Evolutionary conservation across 1,140 invertebrate genomes (phyloP).

Genomic region (Neelides sp.): DNA sequence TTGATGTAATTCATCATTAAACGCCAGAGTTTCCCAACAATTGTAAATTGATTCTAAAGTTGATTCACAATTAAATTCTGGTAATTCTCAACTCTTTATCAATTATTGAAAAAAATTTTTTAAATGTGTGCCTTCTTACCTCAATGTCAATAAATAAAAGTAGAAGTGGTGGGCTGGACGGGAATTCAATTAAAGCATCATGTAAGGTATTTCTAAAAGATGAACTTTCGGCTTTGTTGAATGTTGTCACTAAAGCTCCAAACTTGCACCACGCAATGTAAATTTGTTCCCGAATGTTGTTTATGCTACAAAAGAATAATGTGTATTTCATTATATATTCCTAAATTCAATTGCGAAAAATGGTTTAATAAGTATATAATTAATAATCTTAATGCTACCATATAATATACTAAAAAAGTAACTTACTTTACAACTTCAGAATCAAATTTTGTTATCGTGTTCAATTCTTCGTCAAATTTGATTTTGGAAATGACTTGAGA

Average conservation of each 20-base stretch:
- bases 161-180: slow-evolving; percentile 26
- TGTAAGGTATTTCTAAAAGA: slow-evolving; percentile 13
- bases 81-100: not conserved
- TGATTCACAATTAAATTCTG: slow-evolving; percentile 2
- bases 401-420: not conserved
- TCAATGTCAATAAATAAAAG: slow-evolving; percentile 25
- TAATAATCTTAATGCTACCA: not conserved
- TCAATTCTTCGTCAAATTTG: slow-evolving; percentile 14
- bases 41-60: slow-evolving; percentile 25
- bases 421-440: slow-evolving; percentile 19
- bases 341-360: too few relatives aligned
- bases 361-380: not conserved
- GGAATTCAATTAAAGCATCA: slow-evolving; percentile 21
- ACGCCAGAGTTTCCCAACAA: slow-evolving; percentile 28
- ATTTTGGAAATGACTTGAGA: slow-evolving; percentile 7
- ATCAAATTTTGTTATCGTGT: slow-evolving; percentile 17
- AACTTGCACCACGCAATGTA: slow-evolving; percentile 28
- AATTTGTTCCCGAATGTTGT: slow-evolving; percentile 24
- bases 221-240: too few relatives aligned
- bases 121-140: slow-evolving; percentile 11
- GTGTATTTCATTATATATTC: too few relatives aligned
- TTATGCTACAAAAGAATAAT: slow-evolving; percentile 11
- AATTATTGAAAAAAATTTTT: slow-evolving; percentile 8
- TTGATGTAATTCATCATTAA: slow-evolving; percentile 21
- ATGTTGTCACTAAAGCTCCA: slow-evolving; percentile 9